Conservation (phyloP, 2,888 invertebrate genomes). For the Folsomia candida region DNA sequence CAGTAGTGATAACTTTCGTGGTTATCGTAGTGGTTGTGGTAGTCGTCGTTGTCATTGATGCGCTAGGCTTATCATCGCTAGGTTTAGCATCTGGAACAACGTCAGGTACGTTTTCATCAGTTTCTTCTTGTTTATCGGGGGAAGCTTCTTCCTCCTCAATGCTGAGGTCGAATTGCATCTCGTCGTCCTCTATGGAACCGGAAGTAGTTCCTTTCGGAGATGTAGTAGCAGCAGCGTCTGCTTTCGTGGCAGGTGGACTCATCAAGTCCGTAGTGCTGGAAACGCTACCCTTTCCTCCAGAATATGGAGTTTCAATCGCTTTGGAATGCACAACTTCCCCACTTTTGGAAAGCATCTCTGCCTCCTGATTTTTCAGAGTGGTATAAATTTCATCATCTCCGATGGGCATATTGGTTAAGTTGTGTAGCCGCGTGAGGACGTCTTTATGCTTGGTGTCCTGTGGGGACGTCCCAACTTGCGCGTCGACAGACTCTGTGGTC, state of each 20-base stretch:
- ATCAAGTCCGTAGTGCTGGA: slow-evolving; percentile 3
- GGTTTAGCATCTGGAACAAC: background rate
- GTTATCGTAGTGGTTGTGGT: background rate
- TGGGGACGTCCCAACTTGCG: slow-evolving; percentile 46
- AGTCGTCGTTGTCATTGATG: background rate
- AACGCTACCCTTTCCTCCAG: slow-evolving; percentile 21
- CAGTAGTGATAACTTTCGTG: background rate
- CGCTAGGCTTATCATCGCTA: background rate
- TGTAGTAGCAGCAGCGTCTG: slow-evolving; percentile 8
- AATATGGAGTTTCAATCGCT: slow-evolving; percentile 37
- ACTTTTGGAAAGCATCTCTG: slow-evolving; percentile 2
- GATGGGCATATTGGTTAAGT: slow-evolving; percentile 43
- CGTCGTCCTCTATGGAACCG: slow-evolving; percentile 42
- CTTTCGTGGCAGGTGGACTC: slow-evolving; percentile 21
- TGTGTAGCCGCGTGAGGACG: slow-evolving; percentile 46
- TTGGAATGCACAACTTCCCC: slow-evolving; percentile 28
- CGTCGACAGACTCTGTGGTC: slow-evolving; percentile 37
- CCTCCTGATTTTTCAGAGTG: slow-evolving; percentile 36
- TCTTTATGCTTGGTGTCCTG: slow-evolving; percentile 40
- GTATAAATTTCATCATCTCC: slow-evolving; percentile 48
- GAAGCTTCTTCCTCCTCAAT: slow-evolving; percentile 44
- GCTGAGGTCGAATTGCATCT: slow-evolving; percentile 49
- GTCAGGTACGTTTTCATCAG: background rate
- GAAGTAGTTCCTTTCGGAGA: background rate
- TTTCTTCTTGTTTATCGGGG: background rate